A percentile compares a stretch with the other conserved stretches of the same genome.
These are phyloP conservation scores for Carduelis carduelis DNA, from an alignment of 2,797 vertebrate genomes.

Conservation along the genomic window DNA sequence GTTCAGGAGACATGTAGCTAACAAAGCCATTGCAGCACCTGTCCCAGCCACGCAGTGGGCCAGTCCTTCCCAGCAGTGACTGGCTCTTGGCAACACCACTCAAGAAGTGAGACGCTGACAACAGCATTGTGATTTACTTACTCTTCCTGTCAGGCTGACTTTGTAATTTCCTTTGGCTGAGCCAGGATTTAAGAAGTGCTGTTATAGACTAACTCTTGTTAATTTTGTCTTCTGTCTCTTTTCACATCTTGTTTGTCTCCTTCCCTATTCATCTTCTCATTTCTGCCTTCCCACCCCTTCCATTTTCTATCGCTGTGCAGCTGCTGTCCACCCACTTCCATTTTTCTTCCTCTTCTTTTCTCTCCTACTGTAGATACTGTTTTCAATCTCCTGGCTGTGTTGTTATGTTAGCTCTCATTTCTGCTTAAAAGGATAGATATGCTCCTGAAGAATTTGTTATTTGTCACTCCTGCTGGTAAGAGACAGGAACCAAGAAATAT, in stretches of 20 bases:
- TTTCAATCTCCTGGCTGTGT: background rate
- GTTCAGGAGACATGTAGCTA: accelerated
- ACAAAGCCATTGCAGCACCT: background rate
- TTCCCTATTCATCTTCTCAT: background rate
- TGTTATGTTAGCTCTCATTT: conserved; percentile 6
- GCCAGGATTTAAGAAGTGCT: conserved; percentile 1
- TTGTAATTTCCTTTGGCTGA: conserved; percentile 2
- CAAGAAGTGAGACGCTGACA: background rate
- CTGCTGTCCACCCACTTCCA: conserved; percentile 41
- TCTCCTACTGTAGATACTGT: background rate
- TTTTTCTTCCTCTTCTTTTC: conserved; percentile 29
- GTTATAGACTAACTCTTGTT: background rate
- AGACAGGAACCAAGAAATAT: background rate
- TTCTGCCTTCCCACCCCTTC: conserved; percentile 25
- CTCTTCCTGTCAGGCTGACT: background rate
- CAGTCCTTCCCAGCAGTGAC: background rate
- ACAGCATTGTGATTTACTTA: background rate
- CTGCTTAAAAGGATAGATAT: background rate
- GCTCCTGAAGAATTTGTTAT: background rate
- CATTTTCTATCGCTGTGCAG: background rate
- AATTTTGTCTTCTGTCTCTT: conserved; percentile 42
- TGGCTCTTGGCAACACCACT: background rate
- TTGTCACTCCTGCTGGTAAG: background rate
- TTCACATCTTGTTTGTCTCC: conserved; percentile 19
- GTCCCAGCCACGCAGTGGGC: accelerated